These are phyloP conservation scores for Dryadula phaetusa DNA, from an alignment of 2,888 invertebrate genomes.

Conservation along the genomic window DNA sequence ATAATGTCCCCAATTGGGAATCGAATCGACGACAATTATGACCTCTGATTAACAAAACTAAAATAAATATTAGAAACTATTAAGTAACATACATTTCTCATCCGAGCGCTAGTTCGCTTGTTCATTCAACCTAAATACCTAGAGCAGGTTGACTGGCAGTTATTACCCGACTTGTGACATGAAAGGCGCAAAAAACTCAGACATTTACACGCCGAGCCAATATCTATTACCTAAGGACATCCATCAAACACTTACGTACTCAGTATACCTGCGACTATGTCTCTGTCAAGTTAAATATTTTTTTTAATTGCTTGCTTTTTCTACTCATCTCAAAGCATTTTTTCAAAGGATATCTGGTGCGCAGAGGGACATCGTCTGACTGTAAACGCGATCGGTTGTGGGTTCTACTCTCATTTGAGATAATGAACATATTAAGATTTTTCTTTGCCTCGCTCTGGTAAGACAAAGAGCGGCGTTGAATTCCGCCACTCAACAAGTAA, in stretches of 20 bases:
- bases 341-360: too few species aligned
- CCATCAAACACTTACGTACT: constrained; percentile 13
- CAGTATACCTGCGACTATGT: too few species aligned
- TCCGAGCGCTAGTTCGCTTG: constrained; percentile 28
- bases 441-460: too few species aligned
- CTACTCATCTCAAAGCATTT: too few species aligned
- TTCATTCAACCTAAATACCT: constrained; percentile 42
- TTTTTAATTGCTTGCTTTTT: not conserved
- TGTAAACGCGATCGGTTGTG: too few species aligned
- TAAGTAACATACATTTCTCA: constrained; percentile 18
- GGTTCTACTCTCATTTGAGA: too few species aligned
- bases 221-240: constrained; percentile 26
- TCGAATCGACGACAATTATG: too few species aligned
- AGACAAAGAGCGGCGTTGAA: too few species aligned
- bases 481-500: too few species aligned
- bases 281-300: not conserved
- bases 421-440: too few species aligned
- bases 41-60: not conserved
- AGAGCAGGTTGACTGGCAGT: constrained; percentile 34
- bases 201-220: constrained; percentile 18
- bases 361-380: too few species aligned
- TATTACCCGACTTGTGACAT: constrained; percentile 38
- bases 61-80: constrained; percentile 6
- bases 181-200: constrained; percentile 36
- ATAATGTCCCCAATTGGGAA: too few species aligned